Evolutionary conservation across 2,797 vertebrate genomes (phyloP).

Genomic region (Enteromius trimaculatus): DNA sequence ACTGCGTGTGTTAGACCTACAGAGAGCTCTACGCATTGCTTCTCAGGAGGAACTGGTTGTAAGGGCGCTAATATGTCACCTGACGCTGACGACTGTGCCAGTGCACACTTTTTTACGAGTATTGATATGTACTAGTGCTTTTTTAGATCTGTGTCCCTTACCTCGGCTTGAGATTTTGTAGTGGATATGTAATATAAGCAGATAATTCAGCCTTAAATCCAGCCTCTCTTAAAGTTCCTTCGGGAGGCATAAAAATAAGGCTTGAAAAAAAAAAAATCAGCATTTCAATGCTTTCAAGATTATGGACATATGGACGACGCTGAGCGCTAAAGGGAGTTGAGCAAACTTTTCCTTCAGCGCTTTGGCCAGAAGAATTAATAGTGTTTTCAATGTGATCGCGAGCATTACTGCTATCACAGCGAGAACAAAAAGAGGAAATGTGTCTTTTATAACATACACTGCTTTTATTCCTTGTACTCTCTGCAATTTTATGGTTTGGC

Average conservation of each 20-base stretch:
- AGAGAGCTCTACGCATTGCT: constrained; percentile 4
- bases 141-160: constrained; percentile 22
- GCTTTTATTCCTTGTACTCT: constrained; percentile 66
- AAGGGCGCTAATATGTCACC: constrained; percentile 15
- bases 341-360: constrained; percentile 66
- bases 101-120: neutral
- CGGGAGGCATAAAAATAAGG: constrained; percentile 54
- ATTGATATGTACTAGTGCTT: constrained; percentile 1
- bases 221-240: constrained; percentile 57
- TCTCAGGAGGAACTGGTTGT: constrained; percentile 1
- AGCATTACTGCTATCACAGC: constrained; percentile 66
- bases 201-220: constrained; percentile 46
- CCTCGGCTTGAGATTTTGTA: constrained; percentile 46
- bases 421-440: constrained; percentile 74
- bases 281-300: constrained; percentile 70
- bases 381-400: constrained; percentile 70
- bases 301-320: constrained; percentile 67
- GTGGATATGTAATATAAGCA: constrained; percentile 53
- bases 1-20: constrained; percentile 30
- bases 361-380: constrained; percentile 68
- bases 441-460: constrained; percentile 69
- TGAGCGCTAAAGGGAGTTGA: constrained; percentile 67
- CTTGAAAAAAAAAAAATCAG: constrained; percentile 46
- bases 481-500: constrained; percentile 67
- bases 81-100: neutral